phyloP scores from a whole-genome alignment of 1,140 invertebrate genomes.

The Drosophila pruinosa region DNA sequence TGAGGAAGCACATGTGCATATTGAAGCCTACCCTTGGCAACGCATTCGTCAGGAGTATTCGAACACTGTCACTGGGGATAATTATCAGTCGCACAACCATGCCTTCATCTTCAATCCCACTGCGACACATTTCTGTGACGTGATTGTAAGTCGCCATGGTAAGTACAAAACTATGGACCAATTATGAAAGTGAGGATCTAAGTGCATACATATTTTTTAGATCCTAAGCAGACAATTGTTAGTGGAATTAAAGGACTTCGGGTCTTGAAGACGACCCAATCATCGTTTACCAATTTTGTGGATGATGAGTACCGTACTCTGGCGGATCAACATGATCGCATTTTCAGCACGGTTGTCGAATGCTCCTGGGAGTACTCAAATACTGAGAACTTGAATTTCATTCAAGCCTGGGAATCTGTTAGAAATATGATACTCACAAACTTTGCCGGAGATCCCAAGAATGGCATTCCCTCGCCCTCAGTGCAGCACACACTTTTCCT shows the following conservation, averaged over 20 bases:
- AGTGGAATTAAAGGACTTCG: constrained; percentile 87
- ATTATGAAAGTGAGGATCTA: not conserved
- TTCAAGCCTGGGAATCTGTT: constrained; percentile 86
- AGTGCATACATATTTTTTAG: constrained; percentile 8
- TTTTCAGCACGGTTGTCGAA: constrained; percentile 89
- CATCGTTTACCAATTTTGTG: constrained; percentile 90
- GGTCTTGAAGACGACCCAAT: constrained; percentile 90
- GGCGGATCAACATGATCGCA: constrained; percentile 88
- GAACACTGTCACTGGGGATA: too few relatives aligned
- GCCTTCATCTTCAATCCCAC: constrained; percentile 88
- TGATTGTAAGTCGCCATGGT: constrained; percentile 87
- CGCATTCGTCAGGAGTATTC: constrained; percentile 85
- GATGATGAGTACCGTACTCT: constrained; percentile 90
- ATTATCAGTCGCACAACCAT: constrained; percentile 87
- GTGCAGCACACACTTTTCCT: constrained; percentile 90
- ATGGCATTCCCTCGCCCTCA: constrained; percentile 88
- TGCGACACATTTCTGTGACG: constrained; percentile 86
- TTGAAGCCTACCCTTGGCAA: constrained; percentile 90
- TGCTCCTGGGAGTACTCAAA: constrained; percentile 88
- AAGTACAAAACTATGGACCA: constrained; percentile 42
- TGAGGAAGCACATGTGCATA: constrained; percentile 86
- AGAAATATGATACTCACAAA: constrained; percentile 88
- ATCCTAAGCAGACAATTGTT: constrained; percentile 84
- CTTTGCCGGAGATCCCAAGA: constrained; percentile 88
- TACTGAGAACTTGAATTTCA: constrained; percentile 86